phyloP scores from a whole-genome alignment of 2,797 vertebrate genomes.

The Triplophysa bombifrons region DNA sequence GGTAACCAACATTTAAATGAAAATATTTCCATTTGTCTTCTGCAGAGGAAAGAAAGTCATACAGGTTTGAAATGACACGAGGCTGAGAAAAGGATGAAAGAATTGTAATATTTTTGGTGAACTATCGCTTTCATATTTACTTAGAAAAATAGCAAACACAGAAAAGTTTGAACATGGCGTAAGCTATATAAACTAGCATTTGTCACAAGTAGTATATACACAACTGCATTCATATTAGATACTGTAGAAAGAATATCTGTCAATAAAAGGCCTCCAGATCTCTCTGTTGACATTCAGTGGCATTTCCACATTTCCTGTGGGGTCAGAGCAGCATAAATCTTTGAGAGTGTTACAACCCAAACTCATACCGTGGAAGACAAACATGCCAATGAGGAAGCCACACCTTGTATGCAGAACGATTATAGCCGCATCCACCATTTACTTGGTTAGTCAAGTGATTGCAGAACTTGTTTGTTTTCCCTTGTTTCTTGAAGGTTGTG shows the following conservation, averaged over 20 bases:
- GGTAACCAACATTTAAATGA: no score
- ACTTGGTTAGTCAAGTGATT: no score
- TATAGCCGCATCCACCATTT: slow-evolving; percentile 24
- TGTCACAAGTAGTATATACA: slow-evolving; percentile 40
- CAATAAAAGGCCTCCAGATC: slow-evolving; percentile 72
- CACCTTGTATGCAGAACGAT: slow-evolving; percentile 67
- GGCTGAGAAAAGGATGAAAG: no score
- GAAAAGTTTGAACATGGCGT: neutral
- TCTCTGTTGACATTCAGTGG: slow-evolving; percentile 73
- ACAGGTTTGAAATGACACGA: no score
- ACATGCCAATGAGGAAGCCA: slow-evolving; percentile 50
- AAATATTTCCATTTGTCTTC: no score
- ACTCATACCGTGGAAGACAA: slow-evolving; percentile 58
- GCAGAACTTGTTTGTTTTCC: no score
- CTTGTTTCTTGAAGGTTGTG: no score
- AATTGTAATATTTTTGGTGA: no score
- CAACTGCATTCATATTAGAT: slow-evolving; percentile 65
- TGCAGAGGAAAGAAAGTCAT: no score
- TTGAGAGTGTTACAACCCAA: slow-evolving; percentile 63
- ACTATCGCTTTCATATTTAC: neutral
- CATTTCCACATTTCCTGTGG: slow-evolving; percentile 77
- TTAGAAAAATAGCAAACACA: neutral
- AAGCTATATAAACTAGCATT: slow-evolving; percentile 18
- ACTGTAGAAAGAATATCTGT: slow-evolving; percentile 60
- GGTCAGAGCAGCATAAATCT: slow-evolving; percentile 75